phyloP scores from a whole-genome alignment of 2,888 invertebrate genomes.

The Salticus scenicus region DNA sequence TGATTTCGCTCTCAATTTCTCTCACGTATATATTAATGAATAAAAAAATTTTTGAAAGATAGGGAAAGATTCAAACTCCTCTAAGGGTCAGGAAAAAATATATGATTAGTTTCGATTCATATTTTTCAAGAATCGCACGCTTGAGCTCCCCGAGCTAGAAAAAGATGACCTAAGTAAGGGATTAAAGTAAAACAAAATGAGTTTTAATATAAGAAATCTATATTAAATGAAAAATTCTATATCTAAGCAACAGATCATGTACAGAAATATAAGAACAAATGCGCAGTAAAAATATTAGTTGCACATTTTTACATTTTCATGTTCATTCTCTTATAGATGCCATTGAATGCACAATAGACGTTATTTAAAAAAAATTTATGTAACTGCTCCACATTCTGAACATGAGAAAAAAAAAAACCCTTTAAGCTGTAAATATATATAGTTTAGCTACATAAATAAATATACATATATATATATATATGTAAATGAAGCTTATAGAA shows the following conservation, averaged over 20 bases:
- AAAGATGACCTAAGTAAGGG: too few species aligned
- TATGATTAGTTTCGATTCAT: too few species aligned
- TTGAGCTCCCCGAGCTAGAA: too few species aligned
- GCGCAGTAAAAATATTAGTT: conserved; percentile 12
- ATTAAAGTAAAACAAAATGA: too few species aligned
- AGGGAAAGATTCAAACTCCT: too few species aligned
- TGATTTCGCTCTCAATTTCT: too few species aligned
- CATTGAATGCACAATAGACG: conserved; percentile 20
- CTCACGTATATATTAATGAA: too few species aligned
- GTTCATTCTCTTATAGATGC: neutral
- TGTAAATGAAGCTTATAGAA: conserved; percentile 25
- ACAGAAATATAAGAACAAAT: neutral
- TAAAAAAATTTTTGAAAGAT: too few species aligned
- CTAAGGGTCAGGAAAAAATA: too few species aligned
- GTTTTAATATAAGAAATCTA: too few species aligned
- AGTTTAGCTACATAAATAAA: neutral
- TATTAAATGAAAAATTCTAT: neutral
- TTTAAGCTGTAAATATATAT: conserved; percentile 8
- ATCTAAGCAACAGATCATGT: conserved; percentile 19
- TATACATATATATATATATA: too few species aligned
- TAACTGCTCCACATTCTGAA: conserved; percentile 1
- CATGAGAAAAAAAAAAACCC: neutral
- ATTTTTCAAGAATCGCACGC: too few species aligned
- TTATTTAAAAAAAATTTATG: neutral
- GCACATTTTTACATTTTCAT: conserved; percentile 27